phyloP scores from a whole-genome alignment of 2,888 invertebrate genomes.

The Leptinotarsa juncta region DNA sequence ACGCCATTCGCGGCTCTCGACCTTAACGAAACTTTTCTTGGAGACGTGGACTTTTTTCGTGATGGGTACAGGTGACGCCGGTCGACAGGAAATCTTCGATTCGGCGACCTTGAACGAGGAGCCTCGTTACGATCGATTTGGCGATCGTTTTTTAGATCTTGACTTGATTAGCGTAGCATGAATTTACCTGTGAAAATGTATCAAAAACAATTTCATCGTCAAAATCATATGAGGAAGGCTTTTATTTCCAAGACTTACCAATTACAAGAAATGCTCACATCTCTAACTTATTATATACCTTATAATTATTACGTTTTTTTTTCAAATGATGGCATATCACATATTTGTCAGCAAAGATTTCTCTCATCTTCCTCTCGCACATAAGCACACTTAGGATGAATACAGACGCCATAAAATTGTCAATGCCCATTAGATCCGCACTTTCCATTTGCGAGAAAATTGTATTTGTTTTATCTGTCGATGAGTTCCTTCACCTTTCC shows the following conservation, averaged over 20 bases:
- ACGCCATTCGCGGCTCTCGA: slow-evolving; percentile 1
- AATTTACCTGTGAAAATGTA: no score
- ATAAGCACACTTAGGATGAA: no score
- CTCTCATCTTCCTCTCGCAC: no score
- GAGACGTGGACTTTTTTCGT: slow-evolving; percentile 1
- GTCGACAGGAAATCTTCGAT: slow-evolving; percentile 12
- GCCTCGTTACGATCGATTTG: neutral
- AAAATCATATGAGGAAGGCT: no score
- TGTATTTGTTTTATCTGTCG: neutral
- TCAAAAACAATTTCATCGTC: no score
- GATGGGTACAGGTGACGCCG: neutral
- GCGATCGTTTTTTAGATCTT: neutral
- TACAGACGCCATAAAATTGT: neutral
- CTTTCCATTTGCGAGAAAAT: neutral
- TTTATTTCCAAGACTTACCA: no score
- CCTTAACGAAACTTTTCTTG: neutral
- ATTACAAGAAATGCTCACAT: no score
- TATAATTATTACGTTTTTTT: no score
- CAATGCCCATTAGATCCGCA: neutral
- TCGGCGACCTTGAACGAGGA: slow-evolving; percentile 4
- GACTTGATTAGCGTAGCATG: no score
- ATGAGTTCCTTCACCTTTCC: slow-evolving; percentile 6
- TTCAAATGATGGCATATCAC: no score
- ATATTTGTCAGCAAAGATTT: no score
- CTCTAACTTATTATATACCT: no score